These are phyloP conservation scores for Fragum sueziense DNA, from an alignment of 2,888 invertebrate species.

Conservation along the genomic window DNA sequence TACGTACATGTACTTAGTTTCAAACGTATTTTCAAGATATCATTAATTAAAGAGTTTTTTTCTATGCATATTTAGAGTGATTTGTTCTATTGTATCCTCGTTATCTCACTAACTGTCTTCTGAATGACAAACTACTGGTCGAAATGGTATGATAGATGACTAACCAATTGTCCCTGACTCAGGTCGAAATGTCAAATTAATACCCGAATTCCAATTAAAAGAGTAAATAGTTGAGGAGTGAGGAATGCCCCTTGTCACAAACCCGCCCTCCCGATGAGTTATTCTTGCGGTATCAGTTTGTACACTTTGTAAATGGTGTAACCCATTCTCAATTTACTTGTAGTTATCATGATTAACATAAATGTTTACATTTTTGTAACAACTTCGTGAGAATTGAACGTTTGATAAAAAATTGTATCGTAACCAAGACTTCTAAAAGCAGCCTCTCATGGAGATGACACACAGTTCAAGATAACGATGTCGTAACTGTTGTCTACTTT, in stretches of 20 bases:
- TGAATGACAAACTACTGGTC: not conserved
- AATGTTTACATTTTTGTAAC: constrained; percentile 7
- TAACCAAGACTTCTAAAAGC: too few species aligned
- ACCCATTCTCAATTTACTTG: constrained; percentile 12
- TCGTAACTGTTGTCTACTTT: too few species aligned
- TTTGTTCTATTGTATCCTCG: not conserved
- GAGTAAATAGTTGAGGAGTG: not conserved
- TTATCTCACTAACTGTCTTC: constrained; percentile 4
- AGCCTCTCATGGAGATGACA: too few species aligned
- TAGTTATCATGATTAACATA: constrained; percentile 6
- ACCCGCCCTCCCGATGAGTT: constrained; percentile 15
- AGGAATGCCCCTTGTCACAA: constrained; percentile 7
- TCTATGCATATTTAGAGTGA: not conserved
- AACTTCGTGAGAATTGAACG: not conserved
- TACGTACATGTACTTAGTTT: too few species aligned
- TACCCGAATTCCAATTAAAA: constrained; percentile 12
- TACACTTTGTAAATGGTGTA: not conserved
- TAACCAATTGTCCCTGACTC: not conserved
- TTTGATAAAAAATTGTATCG: not conserved
- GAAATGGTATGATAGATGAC: not conserved
- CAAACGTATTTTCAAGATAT: too few species aligned
- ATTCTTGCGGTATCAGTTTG: constrained; percentile 9
- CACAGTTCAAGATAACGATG: too few species aligned
- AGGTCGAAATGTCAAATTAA: constrained; percentile 15
- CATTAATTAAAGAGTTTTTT: not conserved